Conservation (phyloP, 1,140 invertebrate species). For the Melipona quadrifasciata region DNA sequence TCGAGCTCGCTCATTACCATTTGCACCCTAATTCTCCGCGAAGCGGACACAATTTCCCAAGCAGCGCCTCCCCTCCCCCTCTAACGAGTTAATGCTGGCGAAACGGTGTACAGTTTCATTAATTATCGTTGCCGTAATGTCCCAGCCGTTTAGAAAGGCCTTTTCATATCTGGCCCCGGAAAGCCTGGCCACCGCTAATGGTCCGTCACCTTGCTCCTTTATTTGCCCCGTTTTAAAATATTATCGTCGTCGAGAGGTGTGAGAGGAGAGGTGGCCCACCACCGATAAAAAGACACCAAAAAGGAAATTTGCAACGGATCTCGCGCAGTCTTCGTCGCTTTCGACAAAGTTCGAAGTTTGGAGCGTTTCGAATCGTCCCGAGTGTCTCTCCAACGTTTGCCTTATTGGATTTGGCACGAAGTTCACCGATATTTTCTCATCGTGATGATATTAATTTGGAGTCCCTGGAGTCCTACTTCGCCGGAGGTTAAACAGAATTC, state of each 20-base stretch:
- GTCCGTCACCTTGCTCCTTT: slow-evolving; percentile 21
- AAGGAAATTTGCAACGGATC: too few relatives aligned
- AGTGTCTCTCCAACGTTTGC: too few relatives aligned
- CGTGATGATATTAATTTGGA: not conserved
- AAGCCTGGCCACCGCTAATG: slow-evolving; percentile 30
- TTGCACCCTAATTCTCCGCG: slow-evolving; percentile 9
- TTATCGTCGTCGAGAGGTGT: not conserved
- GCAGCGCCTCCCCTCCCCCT: not conserved
- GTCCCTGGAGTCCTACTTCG: not conserved
- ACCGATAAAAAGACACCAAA: too few relatives aligned
- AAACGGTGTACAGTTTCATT: slow-evolving; percentile 32
- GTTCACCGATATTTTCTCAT: not conserved
- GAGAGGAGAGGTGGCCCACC: too few relatives aligned
- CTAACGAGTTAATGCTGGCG: slow-evolving; percentile 33
- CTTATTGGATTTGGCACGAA: too few relatives aligned
- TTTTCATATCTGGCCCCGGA: slow-evolving; percentile 5
- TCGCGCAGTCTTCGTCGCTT: too few relatives aligned
- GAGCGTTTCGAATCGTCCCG: too few relatives aligned
- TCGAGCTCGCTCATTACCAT: slow-evolving; percentile 13
- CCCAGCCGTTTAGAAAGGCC: slow-evolving; percentile 9
- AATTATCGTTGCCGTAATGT: slow-evolving; percentile 35
- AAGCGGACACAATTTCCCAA: slow-evolving; percentile 22
- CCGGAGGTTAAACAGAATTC: not conserved
- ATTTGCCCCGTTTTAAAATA: slow-evolving; percentile 27
- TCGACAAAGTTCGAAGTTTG: too few relatives aligned